Conservation (phyloP, 2,888 invertebrate genomes). For the Drosophila melanocephala region DNA sequence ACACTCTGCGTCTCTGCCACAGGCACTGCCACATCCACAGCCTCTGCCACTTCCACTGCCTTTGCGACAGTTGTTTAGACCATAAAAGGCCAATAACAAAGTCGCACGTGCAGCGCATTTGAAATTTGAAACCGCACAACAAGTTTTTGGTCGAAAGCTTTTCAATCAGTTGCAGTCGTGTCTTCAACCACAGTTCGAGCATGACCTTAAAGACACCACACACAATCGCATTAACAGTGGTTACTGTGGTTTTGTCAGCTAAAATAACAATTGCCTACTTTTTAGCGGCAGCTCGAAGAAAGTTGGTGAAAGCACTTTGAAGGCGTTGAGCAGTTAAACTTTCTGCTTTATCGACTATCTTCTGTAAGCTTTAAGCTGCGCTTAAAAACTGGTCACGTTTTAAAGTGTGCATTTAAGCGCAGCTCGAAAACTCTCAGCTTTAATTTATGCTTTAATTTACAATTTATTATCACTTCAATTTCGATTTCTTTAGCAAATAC, state of each 20-base stretch:
- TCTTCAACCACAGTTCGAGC: conserved; percentile 26
- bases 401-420: conserved; percentile 19
- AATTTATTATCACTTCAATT: no score
- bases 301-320: conserved; percentile 28
- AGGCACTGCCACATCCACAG: conserved; percentile 17
- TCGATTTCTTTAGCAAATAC: background rate
- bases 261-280: conserved; percentile 29
- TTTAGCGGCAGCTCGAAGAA: conserved; percentile 7
- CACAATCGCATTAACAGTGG: background rate
- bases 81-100: conserved; percentile 52
- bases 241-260: conserved; percentile 10
- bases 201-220: background rate
- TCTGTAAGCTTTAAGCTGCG: conserved; percentile 18
- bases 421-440: background rate
- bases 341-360: background rate
- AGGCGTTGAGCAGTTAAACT: conserved; percentile 19
- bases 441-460: conserved; percentile 25
- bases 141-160: conserved; percentile 37
- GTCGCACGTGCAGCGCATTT: conserved; percentile 54
- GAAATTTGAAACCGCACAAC: conserved; percentile 24
- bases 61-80: conserved; percentile 54
- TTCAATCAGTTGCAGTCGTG: conserved; percentile 13
- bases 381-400: background rate
- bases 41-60: conserved; percentile 27
- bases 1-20: conserved; percentile 14